Percentiles rank a stretch among this genome's conserved stretches.
Conservation (phyloP, 1,140 invertebrate genomes). For the Drosophila nikananu region DNA sequence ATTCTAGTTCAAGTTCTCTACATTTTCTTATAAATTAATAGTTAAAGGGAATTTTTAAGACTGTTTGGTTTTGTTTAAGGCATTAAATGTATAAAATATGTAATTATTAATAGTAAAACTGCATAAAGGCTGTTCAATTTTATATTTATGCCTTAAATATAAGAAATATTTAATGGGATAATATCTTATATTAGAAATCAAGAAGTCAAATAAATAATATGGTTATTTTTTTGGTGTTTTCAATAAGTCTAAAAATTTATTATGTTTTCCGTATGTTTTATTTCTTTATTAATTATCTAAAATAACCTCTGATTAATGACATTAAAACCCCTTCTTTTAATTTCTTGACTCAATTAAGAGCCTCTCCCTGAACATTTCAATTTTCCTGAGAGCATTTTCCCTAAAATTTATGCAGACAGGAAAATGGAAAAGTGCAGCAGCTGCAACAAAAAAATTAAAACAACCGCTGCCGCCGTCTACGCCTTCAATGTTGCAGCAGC, state of each 20-base stretch:
- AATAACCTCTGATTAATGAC: background rate
- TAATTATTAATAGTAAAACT: too few relatives aligned
- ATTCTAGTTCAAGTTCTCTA: background rate
- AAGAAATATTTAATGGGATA: too few relatives aligned
- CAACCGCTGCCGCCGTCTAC: conserved; percentile 3
- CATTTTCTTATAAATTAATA: too few relatives aligned
- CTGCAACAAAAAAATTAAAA: conserved; percentile 10
- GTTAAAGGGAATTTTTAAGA: too few relatives aligned
- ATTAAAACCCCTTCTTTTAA: background rate
- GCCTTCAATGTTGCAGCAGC: conserved; percentile 13
- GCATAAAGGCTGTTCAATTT: too few relatives aligned
- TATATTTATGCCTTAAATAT: too few relatives aligned
- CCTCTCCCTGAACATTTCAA: conserved; percentile 15
- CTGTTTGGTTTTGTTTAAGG: too few relatives aligned
- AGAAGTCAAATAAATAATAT: background rate
- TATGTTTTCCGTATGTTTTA: background rate
- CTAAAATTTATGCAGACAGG: background rate
- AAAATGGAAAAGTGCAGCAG: conserved; percentile 31
- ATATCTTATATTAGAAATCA: too few relatives aligned
- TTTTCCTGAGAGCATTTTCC: conserved; percentile 9
- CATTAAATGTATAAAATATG: too few relatives aligned
- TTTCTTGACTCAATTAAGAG: background rate
- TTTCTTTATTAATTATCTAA: background rate
- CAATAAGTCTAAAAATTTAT: background rate
- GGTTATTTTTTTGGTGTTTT: background rate